Evolutionary conservation across 2,888 invertebrate genomes (phyloP).

Genomic region (Papilio elwesi): DNA sequence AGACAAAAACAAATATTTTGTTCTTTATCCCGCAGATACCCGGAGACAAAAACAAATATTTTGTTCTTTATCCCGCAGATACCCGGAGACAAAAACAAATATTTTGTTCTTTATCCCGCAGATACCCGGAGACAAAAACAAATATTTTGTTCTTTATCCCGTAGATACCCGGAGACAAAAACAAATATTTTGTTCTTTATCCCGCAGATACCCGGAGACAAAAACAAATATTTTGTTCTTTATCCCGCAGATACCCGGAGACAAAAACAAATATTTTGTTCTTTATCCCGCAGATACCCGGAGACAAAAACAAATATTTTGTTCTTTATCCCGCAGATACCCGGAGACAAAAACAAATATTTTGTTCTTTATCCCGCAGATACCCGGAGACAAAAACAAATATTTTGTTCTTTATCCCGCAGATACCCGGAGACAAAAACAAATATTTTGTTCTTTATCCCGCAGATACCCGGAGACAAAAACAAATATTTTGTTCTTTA

Average conservation of each 20-base stretch:
- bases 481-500: constrained; percentile 21
- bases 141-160: constrained; percentile 13
- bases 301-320: constrained; percentile 28
- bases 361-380: constrained; percentile 19
- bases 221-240: constrained; percentile 19
- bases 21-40: constrained; percentile 8
- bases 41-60: constrained; percentile 30
- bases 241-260: constrained; percentile 22
- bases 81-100: constrained; percentile 30
- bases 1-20: constrained; percentile 26
- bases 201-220: constrained; percentile 23
- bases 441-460: constrained; percentile 14
- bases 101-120: constrained; percentile 12
- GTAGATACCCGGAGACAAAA: constrained; percentile 28
- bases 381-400: constrained; percentile 29
- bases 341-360: constrained; percentile 25
- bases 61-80: constrained; percentile 13
- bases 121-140: constrained; percentile 31
- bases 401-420: constrained; percentile 13
- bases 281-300: constrained; percentile 15
- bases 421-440: constrained; percentile 30
- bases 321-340: constrained; percentile 11
- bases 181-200: constrained; percentile 18
- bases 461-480: constrained; percentile 27
- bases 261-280: constrained; percentile 25